Evolutionary conservation across 2,888 invertebrate species (phyloP), one percentile per base, ranked within the genome.

Genomic region (Anoplius nigerrimus): DNA sequence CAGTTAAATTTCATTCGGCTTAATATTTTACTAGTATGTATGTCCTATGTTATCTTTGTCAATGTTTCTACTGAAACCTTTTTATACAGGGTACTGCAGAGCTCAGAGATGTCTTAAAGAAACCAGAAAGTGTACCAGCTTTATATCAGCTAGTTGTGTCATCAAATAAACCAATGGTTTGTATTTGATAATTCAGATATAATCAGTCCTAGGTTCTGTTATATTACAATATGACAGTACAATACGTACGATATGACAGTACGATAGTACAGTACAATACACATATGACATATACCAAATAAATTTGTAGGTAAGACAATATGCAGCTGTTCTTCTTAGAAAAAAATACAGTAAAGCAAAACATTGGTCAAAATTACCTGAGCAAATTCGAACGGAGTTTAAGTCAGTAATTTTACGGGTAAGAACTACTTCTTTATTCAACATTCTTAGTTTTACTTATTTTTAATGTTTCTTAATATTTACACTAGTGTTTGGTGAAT

Each of bases 321-420:
- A 94, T 88, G 93, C 95, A 52, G 94, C 94, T 45, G 92, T 95
- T 56, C 88, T 95, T 57, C 89, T 95, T 27, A 90, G 93, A 65
- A 92, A 93, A 83, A 92, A 92, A 76, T 90, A 95, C 45, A 89
- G 90, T 6, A 94, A 93, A 87, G 87, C 90, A 63, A 92, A 92
- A 70, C 90, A 92, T 72, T 95, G 95, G 95, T 90, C 90, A 63
- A 90, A 91, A 86, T 86, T 95, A 45, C 89, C 92, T 34, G 86
- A 88, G 11, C 91, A 92, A 55, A 87, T 91, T 75, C 91, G 90
- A 82, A 90, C 84, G 73, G 80, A 85, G 62, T 79, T 87, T 18
- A 88, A 88, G 58, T 53, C 79, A 55, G 55, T 82, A n/a, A 74
- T 87, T 55, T 69, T 87, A 21, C 85, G 85, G 76, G 87, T 87